Evolutionary conservation across 2,113 vertebrate species (phyloP).

Genomic region (Sinocyclocheilus anophthalmus): DNA sequence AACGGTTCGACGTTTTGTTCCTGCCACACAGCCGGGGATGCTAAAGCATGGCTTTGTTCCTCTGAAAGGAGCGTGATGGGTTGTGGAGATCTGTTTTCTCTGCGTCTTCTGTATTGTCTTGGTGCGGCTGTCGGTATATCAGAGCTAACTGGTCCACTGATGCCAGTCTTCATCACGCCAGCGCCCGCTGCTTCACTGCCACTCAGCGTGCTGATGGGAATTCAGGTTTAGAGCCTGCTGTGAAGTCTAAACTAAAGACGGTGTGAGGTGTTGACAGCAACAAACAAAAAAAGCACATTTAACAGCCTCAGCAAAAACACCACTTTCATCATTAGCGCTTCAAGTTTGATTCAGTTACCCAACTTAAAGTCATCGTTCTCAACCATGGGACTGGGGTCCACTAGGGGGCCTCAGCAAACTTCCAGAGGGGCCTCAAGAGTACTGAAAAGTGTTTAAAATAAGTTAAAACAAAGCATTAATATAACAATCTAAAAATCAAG

Average conservation of each 20-base stretch:
- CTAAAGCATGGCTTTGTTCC: constrained; percentile 63
- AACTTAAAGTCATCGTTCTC: neutral
- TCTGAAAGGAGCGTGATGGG: constrained; percentile 69
- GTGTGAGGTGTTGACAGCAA: neutral
- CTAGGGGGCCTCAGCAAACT: neutral
- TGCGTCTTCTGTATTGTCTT: constrained; percentile 56
- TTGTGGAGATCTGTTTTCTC: constrained; percentile 60
- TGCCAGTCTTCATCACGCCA: constrained; percentile 51
- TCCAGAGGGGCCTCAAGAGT: neutral
- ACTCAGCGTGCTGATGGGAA: constrained; percentile 15
- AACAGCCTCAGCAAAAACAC: neutral
- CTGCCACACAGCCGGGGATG: constrained; percentile 61
- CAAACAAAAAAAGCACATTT: neutral
- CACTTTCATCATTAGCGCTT: neutral
- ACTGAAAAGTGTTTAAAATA: too few relatives aligned
- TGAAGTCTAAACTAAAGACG: constrained; percentile 2
- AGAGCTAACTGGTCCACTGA: constrained; percentile 35
- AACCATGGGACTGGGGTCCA: neutral
- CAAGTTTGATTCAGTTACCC: neutral
- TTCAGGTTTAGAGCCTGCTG: constrained; percentile 1
- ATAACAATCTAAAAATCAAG: too few relatives aligned
- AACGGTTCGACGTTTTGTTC: constrained; percentile 61
- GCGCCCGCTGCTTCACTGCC: constrained; percentile 21
- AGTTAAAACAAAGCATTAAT: too few relatives aligned
- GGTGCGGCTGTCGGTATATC: constrained; percentile 39